Base-by-base conservation (phyloP, 92 coral and sea anemone species). In the Epizoanthus scotinus region DNA sequence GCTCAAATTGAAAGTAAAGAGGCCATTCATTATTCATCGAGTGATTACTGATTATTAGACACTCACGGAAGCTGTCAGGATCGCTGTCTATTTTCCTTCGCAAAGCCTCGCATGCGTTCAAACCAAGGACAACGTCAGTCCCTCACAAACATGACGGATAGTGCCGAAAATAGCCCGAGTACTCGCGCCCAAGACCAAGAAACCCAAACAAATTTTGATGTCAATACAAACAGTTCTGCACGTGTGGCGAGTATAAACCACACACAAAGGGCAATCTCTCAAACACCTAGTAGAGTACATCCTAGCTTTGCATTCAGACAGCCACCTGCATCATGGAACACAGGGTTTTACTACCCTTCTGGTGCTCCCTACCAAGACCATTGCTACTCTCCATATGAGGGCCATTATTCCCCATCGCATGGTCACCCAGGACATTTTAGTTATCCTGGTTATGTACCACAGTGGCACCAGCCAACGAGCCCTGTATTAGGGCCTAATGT, bases 171-270 rank as follows among this genome's bases (percentile, higher is more conserved):
- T 53, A 28, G 81, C 57, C 78, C 91, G 17, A 86, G 70, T 21
- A 83, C 73, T 67, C 87, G 89, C 31, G 94, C 94, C 25, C 97
- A 92, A 13, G 97, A 92, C 72, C 94, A 85, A 78, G 97, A 90
- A 92, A 92, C 97, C 85, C 97, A 92, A 92, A 92, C 97, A 85
- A 86, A 78, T 34, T 90, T 92, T 73, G 97, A 92, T 57, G 67
- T 88, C 56, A 92, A 58, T 79, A 87, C 86, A 73, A 85, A 87
- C 73, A 85, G 49, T 31, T 80, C 89, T 42, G 57, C 24, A 20
- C 83, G 75, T 55, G 55, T 67, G 26, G 81, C 81, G 27, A 75
- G 29, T 55, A n/a, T n/a, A n/a, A 75, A 60, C 68, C 81, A 59
- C 68, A 60, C 81, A 58, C 81, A 75, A 75, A 75, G 81, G 22